Evolutionary conservation across 2,797 vertebrate genomes (phyloP).

Genomic region (Danio choprae): DNA sequence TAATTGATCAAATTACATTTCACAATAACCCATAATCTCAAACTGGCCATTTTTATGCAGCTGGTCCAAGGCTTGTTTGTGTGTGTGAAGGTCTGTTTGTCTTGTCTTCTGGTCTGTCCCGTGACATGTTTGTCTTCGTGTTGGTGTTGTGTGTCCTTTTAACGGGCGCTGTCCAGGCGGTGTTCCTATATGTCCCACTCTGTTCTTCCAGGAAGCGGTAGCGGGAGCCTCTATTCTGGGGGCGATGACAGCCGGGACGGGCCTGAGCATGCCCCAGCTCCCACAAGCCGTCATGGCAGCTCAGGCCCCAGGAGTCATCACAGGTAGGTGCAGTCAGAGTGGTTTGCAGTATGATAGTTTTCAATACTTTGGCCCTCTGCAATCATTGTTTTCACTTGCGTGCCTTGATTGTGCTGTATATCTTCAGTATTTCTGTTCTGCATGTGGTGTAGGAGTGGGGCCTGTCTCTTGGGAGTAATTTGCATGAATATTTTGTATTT

Average conservation of each 20-base stretch:
- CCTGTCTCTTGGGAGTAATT: not conserved
- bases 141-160: constrained; percentile 60
- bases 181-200: constrained; percentile 65
- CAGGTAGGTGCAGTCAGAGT: constrained; percentile 74
- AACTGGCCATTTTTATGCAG: constrained; percentile 46
- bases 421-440: not conserved
- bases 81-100: constrained; percentile 48
- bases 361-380: not conserved
- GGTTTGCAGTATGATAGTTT: not conserved
- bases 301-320: constrained; percentile 88
- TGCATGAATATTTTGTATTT: not conserved
- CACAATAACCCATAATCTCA: not conserved
- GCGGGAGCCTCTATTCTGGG: constrained; percentile 86
- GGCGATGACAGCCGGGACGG: constrained; percentile 79
- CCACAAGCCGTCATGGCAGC: constrained; percentile 90
- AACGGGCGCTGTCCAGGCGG: constrained; percentile 63
- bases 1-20: too few species aligned
- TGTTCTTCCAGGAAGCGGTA: constrained; percentile 83
- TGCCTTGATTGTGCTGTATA: not conserved
- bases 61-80: constrained; percentile 57
- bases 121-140: constrained; percentile 49
- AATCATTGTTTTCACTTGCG: not conserved
- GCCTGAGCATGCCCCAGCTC: constrained; percentile 80
- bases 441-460: constrained; percentile 13
- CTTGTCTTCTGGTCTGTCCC: constrained; percentile 44